Conservation (phyloP, 2,888 invertebrate species). For the Quadriops clusia region DNA sequence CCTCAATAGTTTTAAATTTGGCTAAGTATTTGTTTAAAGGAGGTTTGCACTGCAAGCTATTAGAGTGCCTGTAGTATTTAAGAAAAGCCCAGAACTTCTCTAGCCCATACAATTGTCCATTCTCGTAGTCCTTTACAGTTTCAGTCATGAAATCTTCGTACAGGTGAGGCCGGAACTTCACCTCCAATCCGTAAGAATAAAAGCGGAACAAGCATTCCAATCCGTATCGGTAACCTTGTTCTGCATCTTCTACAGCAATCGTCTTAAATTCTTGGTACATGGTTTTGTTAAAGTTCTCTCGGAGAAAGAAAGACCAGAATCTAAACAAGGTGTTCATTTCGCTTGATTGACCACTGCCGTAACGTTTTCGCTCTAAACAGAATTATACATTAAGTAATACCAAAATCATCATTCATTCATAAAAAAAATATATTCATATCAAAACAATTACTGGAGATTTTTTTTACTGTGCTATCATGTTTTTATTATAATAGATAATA, state of each 20-base stretch:
- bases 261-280: constrained; percentile 96
- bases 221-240: constrained; percentile 77
- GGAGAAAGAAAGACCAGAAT: constrained; percentile 98
- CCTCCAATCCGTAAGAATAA: constrained; percentile 95
- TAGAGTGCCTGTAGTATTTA: constrained; percentile 84
- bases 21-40: constrained; percentile 59
- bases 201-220: constrained; percentile 88
- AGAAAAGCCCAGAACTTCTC: constrained; percentile 99
- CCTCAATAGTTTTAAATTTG: constrained; percentile 79
- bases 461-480: no score
- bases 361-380: constrained; percentile 68
- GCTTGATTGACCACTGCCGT: constrained; percentile 89
- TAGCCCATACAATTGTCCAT: constrained; percentile 89
- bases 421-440: no score
- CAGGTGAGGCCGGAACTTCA: constrained; percentile 87
- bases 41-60: constrained; percentile 60
- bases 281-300: constrained; percentile 94
- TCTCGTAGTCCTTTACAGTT: constrained; percentile 60
- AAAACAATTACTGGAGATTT: no score
- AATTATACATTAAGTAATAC: no score
- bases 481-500: no score
- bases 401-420: no score
- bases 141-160: constrained; percentile 94
- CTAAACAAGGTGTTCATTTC: constrained; percentile 99
- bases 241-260: constrained; percentile 88